Percentiles rank a stretch among this genome's conserved stretches.
phyloP scores from a whole-genome alignment of 1,140 invertebrate species.

The Drosophila murphyi region DNA sequence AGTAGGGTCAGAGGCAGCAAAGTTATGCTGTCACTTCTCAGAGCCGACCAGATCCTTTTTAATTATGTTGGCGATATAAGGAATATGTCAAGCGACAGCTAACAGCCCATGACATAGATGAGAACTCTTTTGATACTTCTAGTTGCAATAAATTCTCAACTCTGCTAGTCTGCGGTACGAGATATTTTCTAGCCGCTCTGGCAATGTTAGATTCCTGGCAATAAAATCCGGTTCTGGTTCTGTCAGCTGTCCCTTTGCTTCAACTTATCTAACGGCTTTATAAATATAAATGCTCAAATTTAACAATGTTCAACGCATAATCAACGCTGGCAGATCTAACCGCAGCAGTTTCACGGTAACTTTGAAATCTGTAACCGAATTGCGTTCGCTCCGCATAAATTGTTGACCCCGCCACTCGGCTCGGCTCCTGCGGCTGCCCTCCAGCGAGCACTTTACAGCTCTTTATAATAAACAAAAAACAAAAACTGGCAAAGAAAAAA shows the following conservation, averaged over 20 bases:
- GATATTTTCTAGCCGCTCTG: too few relatives aligned
- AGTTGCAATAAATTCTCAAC: too few relatives aligned
- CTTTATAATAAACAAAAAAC: constrained; percentile 66
- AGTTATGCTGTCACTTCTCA: too few relatives aligned
- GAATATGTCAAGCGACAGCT: too few relatives aligned
- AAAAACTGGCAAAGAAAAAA: constrained; percentile 35
- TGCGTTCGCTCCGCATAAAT: constrained; percentile 74
- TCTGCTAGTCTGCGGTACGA: too few relatives aligned
- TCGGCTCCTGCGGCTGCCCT: constrained; percentile 9
- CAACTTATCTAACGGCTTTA: constrained; percentile 16
- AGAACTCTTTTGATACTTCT: too few relatives aligned
- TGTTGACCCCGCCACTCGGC: constrained; percentile 26
- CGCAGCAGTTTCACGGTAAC: constrained; percentile 34
- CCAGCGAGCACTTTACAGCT: constrained; percentile 54
- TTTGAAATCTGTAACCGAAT: constrained; percentile 65
- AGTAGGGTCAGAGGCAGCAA: too few relatives aligned
- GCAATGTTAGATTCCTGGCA: neutral
- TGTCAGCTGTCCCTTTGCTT: neutral
- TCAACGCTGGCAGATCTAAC: constrained; percentile 30
- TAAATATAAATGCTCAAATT: constrained; percentile 9
- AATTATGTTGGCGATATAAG: too few relatives aligned
- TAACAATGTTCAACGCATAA: constrained; percentile 30
- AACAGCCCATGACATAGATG: too few relatives aligned
- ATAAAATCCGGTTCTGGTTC: neutral
- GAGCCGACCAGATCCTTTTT: too few relatives aligned